Base-by-base conservation (phyloP, 2,888 invertebrate species). In the Linnaemya vulpina region DNA sequence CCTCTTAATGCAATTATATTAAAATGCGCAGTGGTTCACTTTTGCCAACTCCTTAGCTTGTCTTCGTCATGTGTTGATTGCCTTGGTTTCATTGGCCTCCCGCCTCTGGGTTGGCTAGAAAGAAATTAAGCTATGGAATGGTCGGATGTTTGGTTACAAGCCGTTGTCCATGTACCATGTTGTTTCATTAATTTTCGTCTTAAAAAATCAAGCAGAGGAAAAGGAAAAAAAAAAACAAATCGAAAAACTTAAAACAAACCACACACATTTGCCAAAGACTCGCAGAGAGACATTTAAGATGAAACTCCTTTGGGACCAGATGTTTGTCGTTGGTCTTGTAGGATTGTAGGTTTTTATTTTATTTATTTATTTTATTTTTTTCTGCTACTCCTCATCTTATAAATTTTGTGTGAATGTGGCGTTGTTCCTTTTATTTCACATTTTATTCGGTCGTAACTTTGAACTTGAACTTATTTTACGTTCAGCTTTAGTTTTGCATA, bases 231-330 rank as follows among this genome's bases (percentile, higher is more conserved):
- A 7, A 17, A 77, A 51, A 3, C 25, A 51, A 51, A 20, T 40
- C 43, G 60, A 46, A 67, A 80, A 74, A 67, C 25, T 53, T 65
- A 40, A 79, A 46, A 65, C 43, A 60, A 78, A 68, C 78, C 78
- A 81, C 84, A 81, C 76, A 80, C 81, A 68, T 71, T 82, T 82
- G 49, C 80, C 38, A 67, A 51, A 60, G 51, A 65, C 63, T 58
- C 46, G 46, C 81, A 81, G 77, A 82, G 62, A 85, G 82, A 85
- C 85, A 85, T 85, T 75, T 85, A 76, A 74, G 75, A 65, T 79
- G 65, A 85, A 82, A 85, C 82, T 85, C 85, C 85, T 85, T 70
- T 82, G 85, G 85, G 85, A 85, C 85, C 85, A 85, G 85, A 85
- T 85, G 85, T 85, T 85, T 78, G 78, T 84, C 85, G 65, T 71